Percentiles rank a stretch among this genome's conserved stretches.
phyloP scores from a whole-genome alignment of 2,888 invertebrate genomes.

The Patella ulyssiponensis region DNA sequence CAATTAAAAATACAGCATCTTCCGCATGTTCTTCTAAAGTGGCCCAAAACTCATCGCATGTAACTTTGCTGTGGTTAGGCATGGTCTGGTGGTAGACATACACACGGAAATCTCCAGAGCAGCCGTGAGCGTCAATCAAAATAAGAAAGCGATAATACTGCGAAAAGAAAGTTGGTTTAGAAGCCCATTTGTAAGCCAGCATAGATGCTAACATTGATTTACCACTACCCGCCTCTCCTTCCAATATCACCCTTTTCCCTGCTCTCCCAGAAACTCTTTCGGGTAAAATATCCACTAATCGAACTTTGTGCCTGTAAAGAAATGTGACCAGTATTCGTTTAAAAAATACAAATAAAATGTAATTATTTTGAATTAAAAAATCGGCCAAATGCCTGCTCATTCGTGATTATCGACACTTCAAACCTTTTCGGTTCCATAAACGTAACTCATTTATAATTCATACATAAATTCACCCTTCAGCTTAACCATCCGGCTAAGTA shows the following conservation, averaged over 20 bases:
- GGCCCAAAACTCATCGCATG: constrained; percentile 52
- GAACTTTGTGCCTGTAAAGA: constrained; percentile 46
- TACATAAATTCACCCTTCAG: too few species aligned
- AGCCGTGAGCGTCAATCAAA: constrained; percentile 45
- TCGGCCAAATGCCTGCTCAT: too few species aligned
- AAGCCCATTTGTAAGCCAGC: constrained; percentile 62
- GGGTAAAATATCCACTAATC: constrained; percentile 49
- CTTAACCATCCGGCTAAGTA: too few species aligned
- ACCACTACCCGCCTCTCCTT: constrained; percentile 64
- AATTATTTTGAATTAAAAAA: too few species aligned
- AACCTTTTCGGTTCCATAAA: too few species aligned
- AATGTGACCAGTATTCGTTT: background rate
- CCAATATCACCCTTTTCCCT: constrained; percentile 55
- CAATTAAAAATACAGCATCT: constrained; percentile 58
- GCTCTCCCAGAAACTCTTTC: constrained; percentile 38
- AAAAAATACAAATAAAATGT: too few species aligned
- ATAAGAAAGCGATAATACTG: constrained; percentile 48
- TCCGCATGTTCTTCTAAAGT: constrained; percentile 52
- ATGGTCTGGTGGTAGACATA: constrained; percentile 53
- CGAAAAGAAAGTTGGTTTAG: constrained; percentile 46
- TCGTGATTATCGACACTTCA: too few species aligned
- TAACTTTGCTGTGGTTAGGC: constrained; percentile 50
- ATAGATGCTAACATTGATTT: constrained; percentile 60
- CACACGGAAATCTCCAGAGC: constrained; percentile 40
- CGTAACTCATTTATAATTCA: too few species aligned